Evolutionary conservation across 2,888 invertebrate species (phyloP).

Genomic region (Elegia similella): DNA sequence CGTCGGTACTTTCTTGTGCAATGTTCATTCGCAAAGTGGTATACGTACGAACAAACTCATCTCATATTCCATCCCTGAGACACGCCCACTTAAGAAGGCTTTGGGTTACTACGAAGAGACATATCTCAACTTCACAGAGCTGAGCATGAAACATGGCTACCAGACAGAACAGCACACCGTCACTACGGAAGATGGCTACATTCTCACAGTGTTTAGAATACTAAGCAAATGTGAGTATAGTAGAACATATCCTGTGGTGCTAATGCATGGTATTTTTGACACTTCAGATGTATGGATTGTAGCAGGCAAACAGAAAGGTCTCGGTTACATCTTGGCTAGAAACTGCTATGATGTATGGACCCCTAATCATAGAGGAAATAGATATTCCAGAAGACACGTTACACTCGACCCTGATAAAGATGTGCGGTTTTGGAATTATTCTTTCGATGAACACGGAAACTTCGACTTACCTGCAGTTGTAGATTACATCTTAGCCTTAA

Average conservation of each 20-base stretch:
- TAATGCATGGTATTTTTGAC: slow-evolving; percentile 57
- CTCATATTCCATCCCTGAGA: slow-evolving; percentile 50
- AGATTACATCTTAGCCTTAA: slow-evolving; percentile 54
- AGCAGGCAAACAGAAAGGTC: slow-evolving; percentile 43
- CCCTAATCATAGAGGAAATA: slow-evolving; percentile 81
- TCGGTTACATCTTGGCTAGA: slow-evolving; percentile 65
- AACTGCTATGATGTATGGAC: slow-evolving; percentile 78
- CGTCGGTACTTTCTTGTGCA: slow-evolving; percentile 29
- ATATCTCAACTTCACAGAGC: slow-evolving; percentile 59
- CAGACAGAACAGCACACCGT: slow-evolving; percentile 47
- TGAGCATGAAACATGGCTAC: slow-evolving; percentile 53
- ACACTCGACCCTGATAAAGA: slow-evolving; percentile 59
- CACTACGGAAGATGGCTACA: slow-evolving; percentile 59
- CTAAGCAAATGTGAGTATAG: slow-evolving; percentile 42
- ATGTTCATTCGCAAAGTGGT: slow-evolving; percentile 30
- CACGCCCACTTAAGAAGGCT: slow-evolving; percentile 47
- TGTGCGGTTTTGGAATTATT: slow-evolving; percentile 75
- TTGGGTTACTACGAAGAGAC: slow-evolving; percentile 61
- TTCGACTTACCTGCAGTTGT: slow-evolving; percentile 86
- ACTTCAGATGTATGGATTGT: slow-evolving; percentile 56
- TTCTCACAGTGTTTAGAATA: slow-evolving; percentile 53
- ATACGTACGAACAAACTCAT: slow-evolving; percentile 35
- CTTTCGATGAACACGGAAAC: slow-evolving; percentile 86
- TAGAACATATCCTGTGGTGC: slow-evolving; percentile 45
- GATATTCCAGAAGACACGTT: slow-evolving; percentile 81